These are phyloP conservation scores for Rhinophrynus dorsalis DNA, from an alignment of 2,797 vertebrate genomes.

Conservation along the genomic window DNA sequence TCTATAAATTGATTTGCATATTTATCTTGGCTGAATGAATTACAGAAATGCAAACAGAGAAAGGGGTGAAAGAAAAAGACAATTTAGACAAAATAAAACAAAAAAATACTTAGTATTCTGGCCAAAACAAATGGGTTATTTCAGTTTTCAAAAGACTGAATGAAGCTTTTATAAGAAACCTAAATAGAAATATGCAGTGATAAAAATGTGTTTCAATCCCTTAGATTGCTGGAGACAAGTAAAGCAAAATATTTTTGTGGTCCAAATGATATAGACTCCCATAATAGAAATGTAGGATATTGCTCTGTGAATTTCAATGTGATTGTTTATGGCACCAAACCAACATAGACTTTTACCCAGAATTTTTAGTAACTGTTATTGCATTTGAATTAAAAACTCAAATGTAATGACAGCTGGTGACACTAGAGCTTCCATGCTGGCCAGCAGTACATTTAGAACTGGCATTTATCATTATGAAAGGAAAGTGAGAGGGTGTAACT, in stretches of 20 bases:
- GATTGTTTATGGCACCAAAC: not conserved
- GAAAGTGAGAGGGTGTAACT: conserved; percentile 57
- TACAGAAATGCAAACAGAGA: conserved; percentile 16
- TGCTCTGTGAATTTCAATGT: conserved; percentile 5
- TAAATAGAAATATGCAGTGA: conserved; percentile 13
- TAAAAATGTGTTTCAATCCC: conserved; percentile 21
- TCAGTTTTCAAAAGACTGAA: conserved; percentile 13
- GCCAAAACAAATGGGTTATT: conserved; percentile 19
- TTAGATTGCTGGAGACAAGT: conserved; percentile 24
- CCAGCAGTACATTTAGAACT: conserved; percentile 31
- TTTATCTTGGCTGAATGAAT: conserved; percentile 27
- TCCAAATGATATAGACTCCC: not conserved
- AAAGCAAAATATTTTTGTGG: not conserved
- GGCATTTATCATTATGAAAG: conserved; percentile 51
- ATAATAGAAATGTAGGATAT: conserved; percentile 1
- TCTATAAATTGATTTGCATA: conserved; percentile 16
- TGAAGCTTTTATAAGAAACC: conserved; percentile 7
- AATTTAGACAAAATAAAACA: conserved; percentile 15
- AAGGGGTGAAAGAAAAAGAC: not conserved
- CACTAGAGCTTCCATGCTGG: conserved; percentile 20
- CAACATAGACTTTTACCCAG: not conserved
- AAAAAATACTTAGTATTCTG: conserved; percentile 5
- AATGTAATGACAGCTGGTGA: conserved; percentile 4
- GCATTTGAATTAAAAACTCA: conserved; percentile 8
- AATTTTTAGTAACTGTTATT: not conserved